Evolutionary conservation across 2,888 invertebrate species (phyloP), one percentile per base, ranked within the genome.

Genomic region (Petrophora chlorosata): DNA sequence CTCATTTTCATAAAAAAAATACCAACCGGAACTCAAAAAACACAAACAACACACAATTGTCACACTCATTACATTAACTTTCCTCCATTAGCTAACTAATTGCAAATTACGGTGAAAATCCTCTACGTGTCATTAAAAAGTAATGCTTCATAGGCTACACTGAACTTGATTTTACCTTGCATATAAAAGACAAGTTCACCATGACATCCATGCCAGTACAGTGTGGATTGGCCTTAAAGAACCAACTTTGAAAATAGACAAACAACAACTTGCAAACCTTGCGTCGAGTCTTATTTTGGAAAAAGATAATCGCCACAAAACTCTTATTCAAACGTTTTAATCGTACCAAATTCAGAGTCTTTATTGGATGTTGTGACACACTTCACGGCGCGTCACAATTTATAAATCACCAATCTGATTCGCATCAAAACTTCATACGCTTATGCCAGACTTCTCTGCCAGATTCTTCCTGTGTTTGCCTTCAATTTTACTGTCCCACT

Each of bases 181-280:
- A 60, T 84, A 85, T 85, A 86, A 76, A 86, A 81, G 70, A 53
- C 54, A 61, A 53, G 45, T 46, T 33, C 44, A 34, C 8, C 14
- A 51, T 48, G 49, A 53, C 52, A 43, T 25, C 22, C 13, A 43
- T 35, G 38, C 8, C 36, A 49, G 48, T 54, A 49, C 44, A 59
- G 59, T 38, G 53, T 51, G 23, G n/a, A 38, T 38, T 59, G 17
- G 9, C 13, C 5, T 3, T 19, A 7, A 12, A 15, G 2, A 42
- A 44, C 40, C 35, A 48, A 41, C 12, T n/a, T 25, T 7, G 5
- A 14, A 33, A 7, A 12, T 7, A 22, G 7, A n/a, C n/a, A n/a
- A n/a, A n/a, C n/a, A n/a, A n/a, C n/a, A n/a, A n/a, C n/a, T n/a
- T n/a, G n/a, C n/a, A n/a, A n/a, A n/a, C n/a, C n/a, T n/a, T n/a